These are phyloP conservation scores for Rhodophaea formosa DNA, from an alignment of 2,888 invertebrate genomes.

Conservation along the genomic window DNA sequence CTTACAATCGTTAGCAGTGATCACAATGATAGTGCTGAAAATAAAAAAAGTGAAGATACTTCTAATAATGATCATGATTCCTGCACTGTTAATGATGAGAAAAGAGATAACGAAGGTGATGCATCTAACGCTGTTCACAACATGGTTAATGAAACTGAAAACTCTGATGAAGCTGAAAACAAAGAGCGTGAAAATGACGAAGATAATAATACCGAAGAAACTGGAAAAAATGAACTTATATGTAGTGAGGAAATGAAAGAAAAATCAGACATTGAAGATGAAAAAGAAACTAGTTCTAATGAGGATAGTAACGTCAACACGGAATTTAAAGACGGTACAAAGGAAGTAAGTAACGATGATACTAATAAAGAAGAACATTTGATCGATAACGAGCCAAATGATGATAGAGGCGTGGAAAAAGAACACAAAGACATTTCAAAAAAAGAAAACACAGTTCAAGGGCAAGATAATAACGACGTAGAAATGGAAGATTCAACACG, in stretches of 20 bases:
- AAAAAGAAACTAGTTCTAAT: slow-evolving; percentile 6
- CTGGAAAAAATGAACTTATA: slow-evolving; percentile 14
- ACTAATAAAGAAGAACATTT: background rate
- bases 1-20: slow-evolving; percentile 69
- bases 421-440: background rate
- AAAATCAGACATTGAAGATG: slow-evolving; percentile 18
- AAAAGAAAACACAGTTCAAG: background rate
- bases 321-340: background rate
- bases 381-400: background rate
- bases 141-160: slow-evolving; percentile 21
- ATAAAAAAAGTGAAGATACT: slow-evolving; percentile 29
- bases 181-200: slow-evolving; percentile 17
- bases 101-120: background rate
- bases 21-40: slow-evolving; percentile 72
- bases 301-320: background rate
- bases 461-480: background rate
- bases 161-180: slow-evolving; percentile 21
- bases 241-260: slow-evolving; percentile 20
- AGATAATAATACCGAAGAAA: slow-evolving; percentile 17
- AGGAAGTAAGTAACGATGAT: background rate
- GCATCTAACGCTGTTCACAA: slow-evolving; percentile 18
- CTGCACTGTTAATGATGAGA: background rate
- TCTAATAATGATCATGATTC: background rate
- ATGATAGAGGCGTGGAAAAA: background rate
- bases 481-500: background rate